Conservation (phyloP, 2,797 vertebrate genomes). For the Lagorchestes hirsutus region DNA sequence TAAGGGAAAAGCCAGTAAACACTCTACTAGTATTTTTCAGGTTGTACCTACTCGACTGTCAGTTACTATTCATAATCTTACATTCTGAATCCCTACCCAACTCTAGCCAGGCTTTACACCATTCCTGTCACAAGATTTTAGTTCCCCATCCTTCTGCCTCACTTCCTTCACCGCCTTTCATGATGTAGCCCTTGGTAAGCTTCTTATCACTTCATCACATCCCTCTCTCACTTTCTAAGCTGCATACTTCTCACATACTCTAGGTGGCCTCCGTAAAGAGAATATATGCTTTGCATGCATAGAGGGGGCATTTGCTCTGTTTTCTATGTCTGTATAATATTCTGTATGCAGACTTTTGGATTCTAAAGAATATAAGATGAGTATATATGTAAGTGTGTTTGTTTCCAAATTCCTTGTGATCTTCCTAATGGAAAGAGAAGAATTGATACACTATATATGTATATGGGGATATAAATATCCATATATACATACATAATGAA, state of each 20-base stretch:
- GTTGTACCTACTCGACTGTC: background rate
- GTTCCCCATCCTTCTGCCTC: too few species aligned
- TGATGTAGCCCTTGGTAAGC: background rate
- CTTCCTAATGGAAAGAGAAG: background rate
- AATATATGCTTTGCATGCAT: background rate
- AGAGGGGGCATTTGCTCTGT: background rate
- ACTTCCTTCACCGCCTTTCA: background rate
- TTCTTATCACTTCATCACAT: background rate
- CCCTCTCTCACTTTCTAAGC: background rate
- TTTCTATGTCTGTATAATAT: background rate
- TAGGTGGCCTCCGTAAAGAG: background rate
- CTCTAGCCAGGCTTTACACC: background rate
- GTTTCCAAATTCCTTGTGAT: background rate
- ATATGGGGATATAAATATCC: background rate
- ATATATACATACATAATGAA: background rate
- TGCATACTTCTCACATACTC: background rate
- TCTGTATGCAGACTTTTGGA: background rate
- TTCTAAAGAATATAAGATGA: background rate
- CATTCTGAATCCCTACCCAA: background rate
- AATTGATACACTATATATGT: background rate
- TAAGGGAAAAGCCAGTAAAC: background rate
- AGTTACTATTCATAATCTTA: background rate
- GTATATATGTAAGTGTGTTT: background rate
- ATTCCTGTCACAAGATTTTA: background rate
- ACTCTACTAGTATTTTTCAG: background rate